Percentiles rank a stretch among this genome's conserved stretches.
Evolutionary conservation across 2,113 vertebrate species (phyloP).

Genomic region (Neotragus moschatus): DNA sequence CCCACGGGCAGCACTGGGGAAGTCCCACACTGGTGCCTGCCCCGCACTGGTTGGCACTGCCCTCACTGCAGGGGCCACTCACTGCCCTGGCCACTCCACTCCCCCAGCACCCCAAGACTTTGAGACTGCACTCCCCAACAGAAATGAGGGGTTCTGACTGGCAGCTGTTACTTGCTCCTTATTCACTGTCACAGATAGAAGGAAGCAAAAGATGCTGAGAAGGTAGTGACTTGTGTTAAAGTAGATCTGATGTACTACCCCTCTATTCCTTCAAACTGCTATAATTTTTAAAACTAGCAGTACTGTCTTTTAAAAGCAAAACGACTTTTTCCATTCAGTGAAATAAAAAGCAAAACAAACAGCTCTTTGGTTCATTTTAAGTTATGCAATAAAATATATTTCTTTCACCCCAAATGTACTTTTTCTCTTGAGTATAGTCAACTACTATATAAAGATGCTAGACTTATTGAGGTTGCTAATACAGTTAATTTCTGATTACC

Average conservation of each 20-base stretch:
- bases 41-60: background rate
- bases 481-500: background rate
- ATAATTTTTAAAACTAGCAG: background rate
- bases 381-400: background rate
- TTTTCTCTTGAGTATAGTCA: background rate
- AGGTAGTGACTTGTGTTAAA: constrained; percentile 49
- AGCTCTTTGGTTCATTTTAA: constrained; percentile 1
- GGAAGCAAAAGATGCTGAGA: constrained; percentile 53
- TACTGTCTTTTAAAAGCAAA: constrained; percentile 20
- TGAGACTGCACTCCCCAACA: constrained; percentile 36
- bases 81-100: constrained; percentile 36
- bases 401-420: background rate
- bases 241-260: background rate
- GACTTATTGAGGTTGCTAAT: background rate
- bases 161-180: constrained; percentile 71
- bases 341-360: constrained; percentile 45
- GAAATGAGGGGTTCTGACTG: constrained; percentile 43
- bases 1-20: background rate
- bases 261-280: constrained; percentile 35
- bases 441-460: background rate
- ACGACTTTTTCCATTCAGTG: background rate
- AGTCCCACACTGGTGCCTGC: background rate
- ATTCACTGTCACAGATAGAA: constrained; percentile 64
- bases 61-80: background rate
- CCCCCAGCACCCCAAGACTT: background rate